These are phyloP conservation scores for Stichopus horrens DNA, from an alignment of 53 echinoderm and acorn worm species.

Conservation along the genomic window DNA sequence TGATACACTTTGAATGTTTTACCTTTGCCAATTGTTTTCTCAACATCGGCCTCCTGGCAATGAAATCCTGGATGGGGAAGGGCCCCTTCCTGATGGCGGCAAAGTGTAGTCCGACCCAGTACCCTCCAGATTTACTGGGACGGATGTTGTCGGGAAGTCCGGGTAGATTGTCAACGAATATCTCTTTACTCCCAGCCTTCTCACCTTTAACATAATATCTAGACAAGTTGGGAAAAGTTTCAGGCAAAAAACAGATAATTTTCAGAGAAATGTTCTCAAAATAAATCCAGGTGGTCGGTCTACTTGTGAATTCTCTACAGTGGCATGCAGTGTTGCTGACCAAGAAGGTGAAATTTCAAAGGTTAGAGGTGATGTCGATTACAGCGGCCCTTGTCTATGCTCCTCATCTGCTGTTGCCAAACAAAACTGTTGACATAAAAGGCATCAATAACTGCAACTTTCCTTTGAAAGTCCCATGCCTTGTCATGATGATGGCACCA, in stretches of 20 bases:
- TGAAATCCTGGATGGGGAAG: background rate
- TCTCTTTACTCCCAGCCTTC: slow-evolving; percentile 50
- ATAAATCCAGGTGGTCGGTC: too few relatives aligned
- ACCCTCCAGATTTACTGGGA: slow-evolving; percentile 81
- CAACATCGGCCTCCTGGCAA: slow-evolving; percentile 22
- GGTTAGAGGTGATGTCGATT: too few relatives aligned
- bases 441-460: too few relatives aligned
- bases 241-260: background rate
- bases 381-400: too few relatives aligned
- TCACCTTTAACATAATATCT: slow-evolving; percentile 74
- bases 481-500: too few relatives aligned
- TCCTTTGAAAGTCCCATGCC: too few relatives aligned
- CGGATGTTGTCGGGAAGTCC: slow-evolving; percentile 86
- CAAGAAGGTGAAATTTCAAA: too few relatives aligned
- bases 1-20: background rate
- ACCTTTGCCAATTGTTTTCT: slow-evolving; percentile 35
- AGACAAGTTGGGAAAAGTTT: background rate
- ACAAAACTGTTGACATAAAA: too few relatives aligned
- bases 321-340: too few relatives aligned
- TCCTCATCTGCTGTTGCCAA: too few relatives aligned
- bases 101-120: slow-evolving; percentile 85
- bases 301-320: too few relatives aligned
- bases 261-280: background rate
- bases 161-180: slow-evolving; percentile 70
- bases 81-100: slow-evolving; percentile 57